Percentiles rank a stretch among this genome's conserved stretches.
These are phyloP conservation scores for Seriola quinqueradiata DNA, from an alignment of 2,113 vertebrate species.

Conservation along the genomic window DNA sequence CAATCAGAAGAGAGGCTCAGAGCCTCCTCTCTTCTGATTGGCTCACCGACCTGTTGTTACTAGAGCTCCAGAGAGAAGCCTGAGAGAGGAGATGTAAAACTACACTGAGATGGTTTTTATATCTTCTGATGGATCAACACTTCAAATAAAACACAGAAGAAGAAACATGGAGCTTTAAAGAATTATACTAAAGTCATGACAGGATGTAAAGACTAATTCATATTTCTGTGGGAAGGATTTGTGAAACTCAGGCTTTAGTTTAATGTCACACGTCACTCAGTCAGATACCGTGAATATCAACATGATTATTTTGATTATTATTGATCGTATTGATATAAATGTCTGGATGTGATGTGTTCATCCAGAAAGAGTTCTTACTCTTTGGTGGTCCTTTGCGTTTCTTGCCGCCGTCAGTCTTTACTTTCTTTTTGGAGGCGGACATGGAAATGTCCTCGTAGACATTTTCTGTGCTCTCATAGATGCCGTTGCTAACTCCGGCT, in stretches of 20 bases:
- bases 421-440: constrained; percentile 58
- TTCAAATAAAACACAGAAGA: no score
- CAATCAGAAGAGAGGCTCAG: no score
- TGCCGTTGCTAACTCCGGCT: not conserved
- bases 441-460: constrained; percentile 36
- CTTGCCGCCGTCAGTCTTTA: constrained; percentile 68
- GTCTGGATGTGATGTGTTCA: not conserved
- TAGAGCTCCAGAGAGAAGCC: no score
- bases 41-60: no score
- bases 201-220: not conserved
- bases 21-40: no score
- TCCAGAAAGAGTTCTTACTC: constrained; percentile 72
- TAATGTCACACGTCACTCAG: not conserved
- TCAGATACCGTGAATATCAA: not conserved
- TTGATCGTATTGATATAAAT: not conserved
- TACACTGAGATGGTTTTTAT: no score
- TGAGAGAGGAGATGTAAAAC: no score
- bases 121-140: no score
- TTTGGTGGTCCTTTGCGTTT: constrained; percentile 79
- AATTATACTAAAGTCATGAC: not conserved
- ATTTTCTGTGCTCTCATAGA: constrained; percentile 26
- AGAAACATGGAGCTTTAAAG: not conserved
- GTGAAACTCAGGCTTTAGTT: not conserved
- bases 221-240: not conserved
- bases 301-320: not conserved